Base-by-base conservation (phyloP, 2,888 invertebrate species). In the Chymomyza fuscimana region DNA sequence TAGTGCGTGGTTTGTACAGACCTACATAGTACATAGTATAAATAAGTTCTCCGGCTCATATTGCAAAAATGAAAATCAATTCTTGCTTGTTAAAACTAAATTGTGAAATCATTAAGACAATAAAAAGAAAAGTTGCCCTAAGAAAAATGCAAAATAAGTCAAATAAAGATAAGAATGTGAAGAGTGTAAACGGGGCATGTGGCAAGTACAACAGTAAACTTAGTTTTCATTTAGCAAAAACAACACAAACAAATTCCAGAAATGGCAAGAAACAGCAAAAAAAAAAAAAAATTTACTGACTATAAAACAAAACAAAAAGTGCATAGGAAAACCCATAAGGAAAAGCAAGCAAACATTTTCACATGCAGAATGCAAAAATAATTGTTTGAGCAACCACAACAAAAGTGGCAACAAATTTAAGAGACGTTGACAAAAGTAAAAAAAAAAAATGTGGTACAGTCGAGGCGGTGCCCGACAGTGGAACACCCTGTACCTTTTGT, bases 331-430 rank as follows among this genome's bases (percentile, higher is more conserved):
- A 46, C 0, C 40, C 12, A 6, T 12, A 15, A 36, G 36, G 36
- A 36, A 46, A 46, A 46, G 12, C 40, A 46, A 12, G 12, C 10
- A 46, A 46, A 46, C 12, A 46, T 12, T 46, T 46, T 12, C 10
- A 46, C 12, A 46, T 46, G 40, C 40, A 46, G 12, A 46, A 46
- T 46, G 40, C 71, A 73, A 67, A 76, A 82, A 82, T 79, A 80
- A 82, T 80, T 79, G 80, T 70, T 82, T 70, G 64, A 73, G 71
- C 60, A 74, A 73, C 80, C 80, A 74, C 82, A 80, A 70, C 80
- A 82, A 76, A 82, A 74, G 22, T 10, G 54, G 67, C 50, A 61
- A 58, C 60, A 82, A 80, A 82, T 80, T 80, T 73, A 54, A 74
- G 67, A 61, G n/a, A 16, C 60, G 67, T 51, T 73, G 72, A 61